These are phyloP conservation scores for Eupeodes latifasciatus DNA, from an alignment of 2,888 invertebrate species.

Conservation along the genomic window DNA sequence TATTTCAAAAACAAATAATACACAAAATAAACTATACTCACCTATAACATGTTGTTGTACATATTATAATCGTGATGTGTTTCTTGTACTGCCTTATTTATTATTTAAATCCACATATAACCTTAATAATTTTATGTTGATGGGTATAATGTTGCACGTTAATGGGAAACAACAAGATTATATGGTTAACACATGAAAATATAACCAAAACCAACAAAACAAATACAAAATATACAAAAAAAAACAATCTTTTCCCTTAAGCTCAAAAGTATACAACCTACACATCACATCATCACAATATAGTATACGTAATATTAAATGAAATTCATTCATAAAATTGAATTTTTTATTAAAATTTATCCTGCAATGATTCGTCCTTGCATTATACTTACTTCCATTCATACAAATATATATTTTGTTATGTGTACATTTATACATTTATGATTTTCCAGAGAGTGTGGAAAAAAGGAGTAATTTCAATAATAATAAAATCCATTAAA, in stretches of 20 bases:
- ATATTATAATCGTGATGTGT: background rate
- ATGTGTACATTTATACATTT: no score
- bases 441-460: no score
- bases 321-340: conserved; percentile 30
- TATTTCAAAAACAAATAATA: no score
- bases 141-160: background rate
- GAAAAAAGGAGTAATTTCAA: conserved; percentile 11
- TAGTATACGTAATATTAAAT: background rate
- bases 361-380: background rate
- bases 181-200: background rate
- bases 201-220: background rate
- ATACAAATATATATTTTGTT: no score
- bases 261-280: background rate
- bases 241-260: background rate
- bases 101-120: conserved; percentile 22
- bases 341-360: conserved; percentile 30
- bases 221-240: background rate
- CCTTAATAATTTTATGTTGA: conserved; percentile 19
- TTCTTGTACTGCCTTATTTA: background rate
- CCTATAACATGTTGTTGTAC: no score
- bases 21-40: no score
- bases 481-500: conserved; percentile 24
- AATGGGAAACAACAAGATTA: conserved; percentile 11
- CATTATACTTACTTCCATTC: background rate
- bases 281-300: background rate